A percentile compares a stretch with the other conserved stretches of the same genome.
phyloP scores from a whole-genome alignment of 2,888 invertebrate species.

The Eristalinus sepulchralis region DNA sequence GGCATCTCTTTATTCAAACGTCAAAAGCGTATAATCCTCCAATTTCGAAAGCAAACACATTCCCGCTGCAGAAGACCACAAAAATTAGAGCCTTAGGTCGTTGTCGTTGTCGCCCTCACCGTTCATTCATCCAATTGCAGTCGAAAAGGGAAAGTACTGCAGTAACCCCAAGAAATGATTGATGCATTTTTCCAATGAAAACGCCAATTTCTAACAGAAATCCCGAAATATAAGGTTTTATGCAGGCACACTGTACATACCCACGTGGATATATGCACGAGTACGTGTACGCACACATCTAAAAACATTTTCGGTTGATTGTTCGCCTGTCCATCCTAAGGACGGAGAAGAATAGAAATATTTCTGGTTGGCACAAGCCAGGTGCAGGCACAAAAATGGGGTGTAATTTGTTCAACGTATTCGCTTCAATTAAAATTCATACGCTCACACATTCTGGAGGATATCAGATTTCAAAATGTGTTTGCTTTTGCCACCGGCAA shows the following conservation, averaged over 20 bases:
- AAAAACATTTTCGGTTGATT: conserved; percentile 7
- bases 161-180: conserved; percentile 52
- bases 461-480: conserved; percentile 67
- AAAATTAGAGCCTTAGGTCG: conserved; percentile 56
- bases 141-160: conserved; percentile 29
- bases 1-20: conserved; percentile 40
- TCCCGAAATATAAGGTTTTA: conserved; percentile 14
- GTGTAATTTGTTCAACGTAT: conserved; percentile 68
- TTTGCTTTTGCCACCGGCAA: conserved; percentile 61
- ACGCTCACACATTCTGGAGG: conserved; percentile 48
- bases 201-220: conserved; percentile 43
- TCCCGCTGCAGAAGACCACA: conserved; percentile 53
- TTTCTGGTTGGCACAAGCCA: conserved; percentile 41
- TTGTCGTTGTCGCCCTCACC: conserved; percentile 51
- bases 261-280: neutral
- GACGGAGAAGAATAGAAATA: conserved; percentile 30
- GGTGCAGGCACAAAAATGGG: conserved; percentile 63
- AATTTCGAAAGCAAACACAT: conserved; percentile 68
- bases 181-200: conserved; percentile 60
- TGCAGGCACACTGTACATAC: neutral
- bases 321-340: conserved; percentile 13
- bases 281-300: neutral
- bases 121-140: conserved; percentile 1
- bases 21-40: conserved; percentile 70
- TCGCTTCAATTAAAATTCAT: conserved; percentile 69